Conservation (phyloP, 2,797 vertebrate species). For the Pygocentrus nattereri region DNA sequence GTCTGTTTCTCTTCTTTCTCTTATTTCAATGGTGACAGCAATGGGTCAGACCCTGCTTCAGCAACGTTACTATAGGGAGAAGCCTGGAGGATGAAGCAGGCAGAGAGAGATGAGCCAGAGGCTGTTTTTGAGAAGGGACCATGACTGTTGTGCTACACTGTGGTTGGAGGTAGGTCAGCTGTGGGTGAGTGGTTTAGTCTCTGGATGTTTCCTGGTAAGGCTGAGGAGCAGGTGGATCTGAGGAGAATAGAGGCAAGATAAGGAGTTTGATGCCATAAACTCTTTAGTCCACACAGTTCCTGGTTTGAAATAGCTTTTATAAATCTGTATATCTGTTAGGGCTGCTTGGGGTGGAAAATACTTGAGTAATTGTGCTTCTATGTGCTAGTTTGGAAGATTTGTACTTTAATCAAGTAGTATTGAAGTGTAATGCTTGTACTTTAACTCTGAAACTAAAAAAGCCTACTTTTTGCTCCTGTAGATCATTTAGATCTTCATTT, state of each 20-base stretch:
- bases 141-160: not conserved
- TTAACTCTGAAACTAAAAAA: too few species aligned
- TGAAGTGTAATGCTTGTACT: too few species aligned
- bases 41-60: not conserved
- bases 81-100: slow-evolving; percentile 12
- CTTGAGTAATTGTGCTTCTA: too few species aligned
- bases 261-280: not conserved
- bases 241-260: not conserved
- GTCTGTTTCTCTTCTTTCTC: slow-evolving; percentile 47
- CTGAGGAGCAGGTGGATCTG: slow-evolving; percentile 6
- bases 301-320: not conserved
- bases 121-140: not conserved
- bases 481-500: too few species aligned
- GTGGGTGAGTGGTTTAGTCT: slow-evolving; percentile 15
- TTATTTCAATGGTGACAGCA: slow-evolving; percentile 39
- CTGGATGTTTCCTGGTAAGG: not conserved
- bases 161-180: slow-evolving; percentile 20
- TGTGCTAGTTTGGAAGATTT: too few species aligned
- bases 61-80: slow-evolving; percentile 11
- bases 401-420: too few species aligned
- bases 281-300: not conserved
- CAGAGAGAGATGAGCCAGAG: slow-evolving; percentile 13
- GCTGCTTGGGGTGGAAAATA: not conserved
- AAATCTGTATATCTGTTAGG: not conserved
- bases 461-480: too few species aligned